These are phyloP conservation scores for Bos javanicus DNA, from an alignment of 2,113 vertebrate genomes.

Conservation along the genomic window DNA sequence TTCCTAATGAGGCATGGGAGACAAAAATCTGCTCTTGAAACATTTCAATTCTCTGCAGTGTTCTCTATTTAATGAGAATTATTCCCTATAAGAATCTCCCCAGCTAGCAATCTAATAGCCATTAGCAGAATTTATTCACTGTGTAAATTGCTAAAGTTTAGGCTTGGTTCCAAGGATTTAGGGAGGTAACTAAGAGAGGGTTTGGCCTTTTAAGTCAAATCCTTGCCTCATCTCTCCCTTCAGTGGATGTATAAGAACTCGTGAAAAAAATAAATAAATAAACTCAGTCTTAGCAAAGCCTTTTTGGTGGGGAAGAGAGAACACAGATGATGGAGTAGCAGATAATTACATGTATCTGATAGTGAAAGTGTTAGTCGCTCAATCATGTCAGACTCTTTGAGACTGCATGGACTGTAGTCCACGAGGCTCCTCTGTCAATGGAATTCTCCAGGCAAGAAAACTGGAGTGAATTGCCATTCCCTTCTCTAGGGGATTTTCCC, in stretches of 20 bases:
- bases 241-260: not conserved
- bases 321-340: not conserved
- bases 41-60: slow-evolving; percentile 57
- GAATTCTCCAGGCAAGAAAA: not conserved
- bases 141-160: slow-evolving; percentile 60
- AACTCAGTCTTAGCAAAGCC: slow-evolving; percentile 16
- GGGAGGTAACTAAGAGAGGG: slow-evolving; percentile 47
- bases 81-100: slow-evolving; percentile 48
- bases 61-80: slow-evolving; percentile 68
- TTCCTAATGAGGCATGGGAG: slow-evolving; percentile 61
- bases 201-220: slow-evolving; percentile 50
- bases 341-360: not conserved
- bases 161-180: slow-evolving; percentile 54
- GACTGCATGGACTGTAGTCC: fast-evolving
- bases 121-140: slow-evolving; percentile 69
- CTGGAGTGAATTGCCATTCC: not conserved
- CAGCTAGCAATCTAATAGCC: slow-evolving; percentile 60
- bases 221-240: slow-evolving; percentile 38
- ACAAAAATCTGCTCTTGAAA: slow-evolving; percentile 62
- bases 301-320: not conserved
- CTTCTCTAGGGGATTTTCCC: not conserved
- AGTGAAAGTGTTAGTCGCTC: not conserved
- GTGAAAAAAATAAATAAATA: not conserved
- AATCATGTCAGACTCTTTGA: not conserved
- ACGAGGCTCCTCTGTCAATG: not conserved